Base-by-base conservation (phyloP, 2,888 invertebrate species). In the Drosophila mimica region DNA sequence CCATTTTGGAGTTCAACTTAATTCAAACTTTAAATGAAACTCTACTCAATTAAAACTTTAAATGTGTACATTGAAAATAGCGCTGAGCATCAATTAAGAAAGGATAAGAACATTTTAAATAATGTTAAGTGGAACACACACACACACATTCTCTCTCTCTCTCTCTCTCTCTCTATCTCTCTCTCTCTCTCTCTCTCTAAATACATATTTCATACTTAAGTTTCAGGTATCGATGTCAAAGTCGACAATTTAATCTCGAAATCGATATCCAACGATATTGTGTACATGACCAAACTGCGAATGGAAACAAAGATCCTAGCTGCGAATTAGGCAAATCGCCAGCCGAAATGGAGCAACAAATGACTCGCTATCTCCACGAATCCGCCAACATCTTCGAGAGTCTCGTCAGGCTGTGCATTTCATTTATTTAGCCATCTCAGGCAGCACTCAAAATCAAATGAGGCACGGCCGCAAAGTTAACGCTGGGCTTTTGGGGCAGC, bases 401-500 rank as follows among this genome's bases (percentile, higher is more conserved):
- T 1, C 28, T 36, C 36, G 17, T 0, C 52, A 59, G 62, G 48
- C 78, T 68, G 40, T 68, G 78, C 73, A 86, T 81, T 74, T 76
- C 83, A n/a, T 20, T 31, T 31, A 11, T 28, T 25, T 54, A 15
- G 46, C 17, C 36, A 36, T 7, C 56, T 38, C 38, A 36, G 53
- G 43, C 56, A 49, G 58, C 76, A 51, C 76, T 76, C 61, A 56
- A 71, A 60, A 71, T 68, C 79, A 79, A 79, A 79, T 71, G 79
- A 69, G 79, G 79, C 78, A 79, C 68, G 71, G 65, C 68, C 75
- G 33, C 71, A 79, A 71, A 79, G 71, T 75, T 67, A 71, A 79
- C 75, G 79, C 65, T 52, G 65, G 25, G 31, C 63, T 63, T 66
- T 70, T 71, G 30, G 66, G 79, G 79, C 25, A 25, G 25, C 15